Base-by-base conservation (phyloP, 2,888 invertebrate genomes). In the Callyntrura guangdongensis region DNA sequence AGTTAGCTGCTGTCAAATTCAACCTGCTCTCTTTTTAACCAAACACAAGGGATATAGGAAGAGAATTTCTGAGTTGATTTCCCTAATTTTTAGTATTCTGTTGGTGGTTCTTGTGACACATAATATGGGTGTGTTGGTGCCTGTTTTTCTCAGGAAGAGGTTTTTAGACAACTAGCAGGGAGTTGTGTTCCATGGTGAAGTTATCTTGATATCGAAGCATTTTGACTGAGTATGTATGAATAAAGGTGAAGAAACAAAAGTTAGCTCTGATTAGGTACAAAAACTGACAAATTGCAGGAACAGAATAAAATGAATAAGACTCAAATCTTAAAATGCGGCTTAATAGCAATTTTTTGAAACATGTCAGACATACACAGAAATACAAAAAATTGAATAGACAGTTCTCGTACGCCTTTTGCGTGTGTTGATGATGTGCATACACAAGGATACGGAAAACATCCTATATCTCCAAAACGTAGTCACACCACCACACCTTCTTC, bases 41-140 rank as follows among this genome's bases (percentile, higher is more conserved):
- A 84, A 53, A 79, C 77, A 77, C 79, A 59, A 22, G 36, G 36
- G 72, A 36, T 36, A 36, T 36, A 36, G 2, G 6, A 36, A 85
- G 53, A 45, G 77, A 79, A 89, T 79, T 14, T 69, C 69, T 77
- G 83, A 47, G 53, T 89, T 89, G 84, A 89, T 85, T 89, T 89
- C 79, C 77, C 53, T 85, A 84, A 89, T 85, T 85, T 89, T 79
- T 79, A 85, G 64, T 47, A 83, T 83, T 89, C 74, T n/a, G 67
- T 74, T 53, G 45, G 47, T 89, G 61, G 49, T 82, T 59, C 82
- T 17, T 59, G 47, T 82, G 81, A 81, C 88, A 82, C 82, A 87
- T 81, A 82, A 88, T 59, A 59, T 59, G 59, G 74, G 22, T 22
- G 74, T 74, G 49, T 74, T 74, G 47, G 22, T 17, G 49, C 49